Percentiles rank a stretch among this genome's conserved stretches.
Conservation (phyloP, 1,140 invertebrate species). For the Hylaeus anthracinus region DNA sequence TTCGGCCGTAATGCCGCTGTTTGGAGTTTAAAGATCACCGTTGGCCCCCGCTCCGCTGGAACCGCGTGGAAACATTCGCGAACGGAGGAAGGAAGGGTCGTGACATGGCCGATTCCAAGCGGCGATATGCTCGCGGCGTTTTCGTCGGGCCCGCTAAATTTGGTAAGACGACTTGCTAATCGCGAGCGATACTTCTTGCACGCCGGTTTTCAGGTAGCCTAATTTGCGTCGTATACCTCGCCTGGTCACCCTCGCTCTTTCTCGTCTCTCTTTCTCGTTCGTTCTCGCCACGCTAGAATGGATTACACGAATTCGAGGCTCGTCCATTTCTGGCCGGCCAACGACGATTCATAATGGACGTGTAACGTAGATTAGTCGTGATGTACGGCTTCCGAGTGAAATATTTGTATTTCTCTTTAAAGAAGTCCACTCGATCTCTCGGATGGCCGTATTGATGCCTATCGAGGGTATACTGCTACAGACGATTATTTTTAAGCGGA, state of each 20-base stretch:
- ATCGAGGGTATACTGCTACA: too few relatives aligned
- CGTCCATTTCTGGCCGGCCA: constrained; percentile 41
- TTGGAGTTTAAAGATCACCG: constrained; percentile 49
- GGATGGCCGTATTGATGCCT: neutral
- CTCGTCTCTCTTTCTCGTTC: neutral
- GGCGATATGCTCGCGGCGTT: constrained; percentile 40
- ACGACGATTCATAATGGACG: constrained; percentile 42
- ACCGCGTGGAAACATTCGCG: constrained; percentile 32
- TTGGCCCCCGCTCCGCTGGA: constrained; percentile 14
- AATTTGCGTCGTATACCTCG: constrained; percentile 53
- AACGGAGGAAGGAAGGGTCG: constrained; percentile 44
- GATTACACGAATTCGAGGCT: constrained; percentile 23
- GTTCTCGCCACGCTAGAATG: neutral
- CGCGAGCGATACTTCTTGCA: constrained; percentile 54
- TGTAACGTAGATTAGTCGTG: constrained; percentile 48
- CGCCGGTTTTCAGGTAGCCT: constrained; percentile 53
- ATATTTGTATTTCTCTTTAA: constrained; percentile 43
- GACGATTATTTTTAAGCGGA: too few relatives aligned
- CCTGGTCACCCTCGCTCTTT: neutral
- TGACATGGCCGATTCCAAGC: constrained; percentile 44
- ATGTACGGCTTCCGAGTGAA: constrained; percentile 38
- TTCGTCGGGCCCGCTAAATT: constrained; percentile 51
- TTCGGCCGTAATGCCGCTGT: constrained; percentile 44
- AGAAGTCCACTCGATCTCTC: neutral
- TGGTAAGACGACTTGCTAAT: constrained; percentile 57